These are phyloP conservation scores for Cydia strobilella DNA, from an alignment of 1,140 invertebrate genomes.

Conservation along the genomic window DNA sequence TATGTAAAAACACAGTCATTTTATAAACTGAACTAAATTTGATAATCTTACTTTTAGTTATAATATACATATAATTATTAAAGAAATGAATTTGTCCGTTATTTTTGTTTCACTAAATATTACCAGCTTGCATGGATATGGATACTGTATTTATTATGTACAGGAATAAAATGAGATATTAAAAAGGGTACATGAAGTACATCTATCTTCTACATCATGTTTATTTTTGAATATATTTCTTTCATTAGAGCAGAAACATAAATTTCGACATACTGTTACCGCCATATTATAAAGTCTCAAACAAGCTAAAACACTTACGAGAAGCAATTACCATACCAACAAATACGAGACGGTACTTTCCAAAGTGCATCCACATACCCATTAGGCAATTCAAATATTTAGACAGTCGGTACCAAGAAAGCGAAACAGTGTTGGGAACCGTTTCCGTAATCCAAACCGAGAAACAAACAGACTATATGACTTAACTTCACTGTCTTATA, in stretches of 20 bases:
- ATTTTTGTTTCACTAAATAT: no score
- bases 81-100: no score
- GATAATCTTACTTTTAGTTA: no score
- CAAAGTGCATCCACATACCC: slow-evolving; percentile 43
- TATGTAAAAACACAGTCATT: no score
- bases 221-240: not conserved
- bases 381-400: slow-evolving; percentile 65
- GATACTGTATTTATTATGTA: no score
- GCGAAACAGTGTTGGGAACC: slow-evolving; percentile 41
- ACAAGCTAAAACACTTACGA: slow-evolving; percentile 4
- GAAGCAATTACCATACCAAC: slow-evolving; percentile 4
- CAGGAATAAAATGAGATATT: no score
- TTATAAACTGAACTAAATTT: no score
- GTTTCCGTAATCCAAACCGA: not conserved
- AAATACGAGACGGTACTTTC: slow-evolving; percentile 22
- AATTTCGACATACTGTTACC: not conserved
- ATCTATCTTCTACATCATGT: not conserved
- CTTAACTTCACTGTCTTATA: slow-evolving; percentile 9
- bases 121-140: no score
- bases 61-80: no score
- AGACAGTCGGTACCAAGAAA: slow-evolving; percentile 49
- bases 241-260: not conserved
- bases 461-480: no score
- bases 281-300: not conserved
- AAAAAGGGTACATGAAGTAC: no score